Evolutionary conservation across 2,888 invertebrate genomes (phyloP), one percentile per base, ranked within the genome.

Genomic region (Aphodius sticticus): DNA sequence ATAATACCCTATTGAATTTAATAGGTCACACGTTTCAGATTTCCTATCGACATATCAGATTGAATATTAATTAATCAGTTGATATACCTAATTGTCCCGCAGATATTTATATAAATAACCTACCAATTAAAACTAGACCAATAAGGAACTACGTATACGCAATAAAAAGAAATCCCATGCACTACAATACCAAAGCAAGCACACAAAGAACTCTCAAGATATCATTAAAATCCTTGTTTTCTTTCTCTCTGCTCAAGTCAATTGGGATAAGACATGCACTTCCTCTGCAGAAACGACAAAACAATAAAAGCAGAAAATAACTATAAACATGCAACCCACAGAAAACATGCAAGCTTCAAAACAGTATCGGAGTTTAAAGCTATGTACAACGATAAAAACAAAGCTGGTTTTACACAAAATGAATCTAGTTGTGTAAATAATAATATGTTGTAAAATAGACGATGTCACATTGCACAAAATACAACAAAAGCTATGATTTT

Each of bases 401-500:
- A 26, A 9, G 53, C 53, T 53, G 0, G 53, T 53, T 53, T 53
- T 53, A 53, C 12, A 53, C 53, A 53, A 9, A 53, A 53, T 53
- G 53, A 53, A 53, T 53, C 12, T 1, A 53, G 12, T 53, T 0
- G 53, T 53, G 53, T 53, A 53, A 53, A 53, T 53, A 53, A 53
- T 53, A 53, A 53, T 53, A 53, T 53, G 53, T 53, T 53, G 53
- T 53, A 53, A 53, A 72, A 16, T 70, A 70, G 75, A 26, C 26
- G 26, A 78, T 72, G 77, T 76, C 78, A 80, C 80, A 80, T 80
- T 80, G 80, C 80, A 80, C 80, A 78, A 79, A 79, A 76, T 37
- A 74, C 72, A 71, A 80, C 53, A 53, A 53, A 53, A 53, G 53
- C 53, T 53, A 9, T 53, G 37, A 70, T 16, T 15, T n/a, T 72